These are phyloP conservation scores for Orthonevra nobilis DNA, from an alignment of 2,888 invertebrate species.

Conservation along the genomic window DNA sequence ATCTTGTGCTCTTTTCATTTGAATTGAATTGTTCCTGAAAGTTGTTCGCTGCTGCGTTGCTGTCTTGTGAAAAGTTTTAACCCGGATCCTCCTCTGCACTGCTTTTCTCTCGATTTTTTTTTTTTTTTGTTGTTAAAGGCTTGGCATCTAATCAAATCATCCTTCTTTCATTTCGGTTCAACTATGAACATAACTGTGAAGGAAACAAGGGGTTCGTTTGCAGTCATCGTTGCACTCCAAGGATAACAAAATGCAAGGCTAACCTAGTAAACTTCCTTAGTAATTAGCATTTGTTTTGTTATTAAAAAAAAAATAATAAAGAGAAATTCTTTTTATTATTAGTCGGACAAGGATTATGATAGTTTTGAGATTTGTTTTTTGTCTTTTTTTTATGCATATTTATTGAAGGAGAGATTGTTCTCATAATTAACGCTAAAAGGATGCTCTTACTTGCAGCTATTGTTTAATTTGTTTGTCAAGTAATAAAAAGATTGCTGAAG, in stretches of 20 bases:
- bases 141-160: constrained; percentile 63
- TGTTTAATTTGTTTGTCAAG: constrained; percentile 38
- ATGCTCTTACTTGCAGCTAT: constrained; percentile 26
- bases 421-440: constrained; percentile 50
- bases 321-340: background rate
- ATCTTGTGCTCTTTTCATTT: constrained; percentile 16
- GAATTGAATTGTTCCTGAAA: constrained; percentile 34
- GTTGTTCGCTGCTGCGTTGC: background rate
- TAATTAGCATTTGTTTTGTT: constrained; percentile 49
- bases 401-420: constrained; percentile 26
- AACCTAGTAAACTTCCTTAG: constrained; percentile 52
- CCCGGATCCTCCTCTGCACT: background rate
- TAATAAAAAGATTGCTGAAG: constrained; percentile 23
- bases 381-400: no score
- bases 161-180: constrained; percentile 45
- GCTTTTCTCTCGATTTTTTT: background rate
- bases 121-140: constrained; percentile 31
- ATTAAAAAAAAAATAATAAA: no score
- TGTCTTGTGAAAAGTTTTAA: background rate
- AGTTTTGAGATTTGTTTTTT: constrained; percentile 40
- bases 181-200: constrained; percentile 38
- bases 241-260: constrained; percentile 20
- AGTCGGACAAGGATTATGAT: background rate
- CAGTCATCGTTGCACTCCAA: constrained; percentile 43
- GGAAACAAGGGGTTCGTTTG: constrained; percentile 54